Base-by-base conservation (phyloP, 2,797 vertebrate genomes). In the Bradypodion ventrale region DNA sequence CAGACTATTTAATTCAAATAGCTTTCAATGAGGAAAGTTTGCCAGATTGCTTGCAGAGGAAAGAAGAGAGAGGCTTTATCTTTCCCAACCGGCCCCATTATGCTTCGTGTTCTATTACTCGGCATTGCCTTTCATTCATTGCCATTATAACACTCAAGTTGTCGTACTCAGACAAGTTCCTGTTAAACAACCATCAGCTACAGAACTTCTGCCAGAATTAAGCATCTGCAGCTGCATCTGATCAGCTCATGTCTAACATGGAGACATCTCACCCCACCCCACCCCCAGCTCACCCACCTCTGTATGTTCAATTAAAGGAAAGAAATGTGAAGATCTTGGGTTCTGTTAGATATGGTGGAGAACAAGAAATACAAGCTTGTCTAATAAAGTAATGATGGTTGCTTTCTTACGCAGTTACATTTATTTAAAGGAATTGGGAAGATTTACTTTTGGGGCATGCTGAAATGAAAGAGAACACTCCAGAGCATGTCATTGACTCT, bases 21-120 rank as follows among this genome's bases (percentile, higher is more conserved):
- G 19, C 25, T 77, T 60, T 25, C 21, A 56, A 32, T 75, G 29
- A 35, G 0, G 9, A 75, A 75, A 74, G 2, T 70, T 12, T 78
- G 0, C 0, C 2, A 46, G 1, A 7, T 7, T 29, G 6, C 40
- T 62, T 9, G 0, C 5, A 83, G 75, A 5, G 6, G 32, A 65
- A 19, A 65, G 1, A 60, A 8, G 42, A 74, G 32, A 15, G 5
- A 2, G 12, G 16, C 10, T 59, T 21, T 0, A 0, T 0, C 63
- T 75, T 73, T 73, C 12, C 37, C 16, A 63, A 60, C 4, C 0
- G 1, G 37, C 42, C 0, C 10, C 2, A 56, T 52, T 82, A 8
- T 59, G 65, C 8, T 13, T 4, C 63, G 42, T 19, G 25, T 60
- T 85, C 52, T 65, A 44, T 74, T 74, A 63, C 3, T 29, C 10